These are phyloP conservation scores for Scleropages formosus DNA, from an alignment of 2,797 vertebrate genomes.

Conservation along the genomic window DNA sequence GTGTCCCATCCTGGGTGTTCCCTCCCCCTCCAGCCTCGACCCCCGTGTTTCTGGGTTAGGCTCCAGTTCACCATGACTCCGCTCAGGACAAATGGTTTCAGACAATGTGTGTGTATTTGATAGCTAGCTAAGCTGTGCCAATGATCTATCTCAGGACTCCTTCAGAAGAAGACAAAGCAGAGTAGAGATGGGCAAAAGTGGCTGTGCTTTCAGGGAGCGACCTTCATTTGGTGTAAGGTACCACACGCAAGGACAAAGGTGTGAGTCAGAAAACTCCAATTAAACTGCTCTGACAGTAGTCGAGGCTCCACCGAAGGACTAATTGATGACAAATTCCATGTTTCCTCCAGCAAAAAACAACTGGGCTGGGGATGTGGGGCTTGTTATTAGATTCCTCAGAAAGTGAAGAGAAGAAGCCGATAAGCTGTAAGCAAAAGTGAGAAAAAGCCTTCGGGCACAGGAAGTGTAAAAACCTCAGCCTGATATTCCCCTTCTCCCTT, in stretches of 20 bases:
- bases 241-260: neutral
- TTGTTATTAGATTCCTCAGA: neutral
- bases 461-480: too few species aligned
- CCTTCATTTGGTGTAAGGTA: neutral
- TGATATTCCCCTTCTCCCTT: too few species aligned
- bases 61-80: too few species aligned
- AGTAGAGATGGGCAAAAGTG: neutral
- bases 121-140: too few species aligned
- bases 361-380: neutral
- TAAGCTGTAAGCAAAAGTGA: neutral
- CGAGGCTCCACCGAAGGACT: neutral
- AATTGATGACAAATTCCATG: neutral
- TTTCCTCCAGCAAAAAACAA: neutral
- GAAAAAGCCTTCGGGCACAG: too few species aligned
- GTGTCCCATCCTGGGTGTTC: too few species aligned
- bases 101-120: too few species aligned
- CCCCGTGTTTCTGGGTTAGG: too few species aligned
- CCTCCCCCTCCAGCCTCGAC: too few species aligned
- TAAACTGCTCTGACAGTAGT: neutral
- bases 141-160: too few species aligned
- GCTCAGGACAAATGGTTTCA: too few species aligned
- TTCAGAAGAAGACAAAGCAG: neutral
- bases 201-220: neutral
- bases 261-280: neutral
- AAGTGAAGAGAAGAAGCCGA: neutral